Conservation (phyloP, 2,888 invertebrate species). For the Drosophila borborema region DNA sequence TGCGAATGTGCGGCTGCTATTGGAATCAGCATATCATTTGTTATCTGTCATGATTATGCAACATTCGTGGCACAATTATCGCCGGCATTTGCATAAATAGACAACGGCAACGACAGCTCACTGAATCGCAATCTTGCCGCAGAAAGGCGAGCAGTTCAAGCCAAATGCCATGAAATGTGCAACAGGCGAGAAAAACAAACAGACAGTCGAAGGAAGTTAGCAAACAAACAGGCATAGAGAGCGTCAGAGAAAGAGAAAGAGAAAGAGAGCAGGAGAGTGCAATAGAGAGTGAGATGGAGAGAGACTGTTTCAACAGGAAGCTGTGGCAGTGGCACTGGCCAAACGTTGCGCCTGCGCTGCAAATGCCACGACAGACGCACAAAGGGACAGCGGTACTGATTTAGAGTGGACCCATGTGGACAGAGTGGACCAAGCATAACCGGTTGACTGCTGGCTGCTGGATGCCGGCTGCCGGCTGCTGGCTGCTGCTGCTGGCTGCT, state of each 20-base stretch:
- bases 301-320: slow-evolving; percentile 62
- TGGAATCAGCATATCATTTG: slow-evolving; percentile 60
- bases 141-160: slow-evolving; percentile 23
- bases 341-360: slow-evolving; percentile 66
- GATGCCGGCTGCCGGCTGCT: slow-evolving; percentile 54
- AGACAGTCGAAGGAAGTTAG: slow-evolving; percentile 30
- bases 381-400: slow-evolving; percentile 47
- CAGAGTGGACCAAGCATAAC: slow-evolving; percentile 44
- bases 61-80: slow-evolving; percentile 75
- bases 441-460: slow-evolving; percentile 35
- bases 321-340: slow-evolving; percentile 50
- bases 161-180: slow-evolving; percentile 34
- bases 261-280: slow-evolving; percentile 3
- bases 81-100: slow-evolving; percentile 67
- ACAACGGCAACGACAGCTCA: slow-evolving; percentile 42
- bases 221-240: slow-evolving; percentile 16
- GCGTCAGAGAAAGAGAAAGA: slow-evolving; percentile 13
- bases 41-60: slow-evolving; percentile 71
- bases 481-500: slow-evolving; percentile 46
- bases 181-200: slow-evolving; percentile 20
- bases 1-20: slow-evolving; percentile 34
- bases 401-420: slow-evolving; percentile 40
- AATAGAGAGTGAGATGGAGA: too few relatives aligned
- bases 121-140: slow-evolving; percentile 70
- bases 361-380: slow-evolving; percentile 46